A percentile compares a stretch with the other conserved stretches of the same genome.
These are phyloP conservation scores for Eurois occulta DNA, from an alignment of 2,888 invertebrate genomes.

Conservation along the genomic window DNA sequence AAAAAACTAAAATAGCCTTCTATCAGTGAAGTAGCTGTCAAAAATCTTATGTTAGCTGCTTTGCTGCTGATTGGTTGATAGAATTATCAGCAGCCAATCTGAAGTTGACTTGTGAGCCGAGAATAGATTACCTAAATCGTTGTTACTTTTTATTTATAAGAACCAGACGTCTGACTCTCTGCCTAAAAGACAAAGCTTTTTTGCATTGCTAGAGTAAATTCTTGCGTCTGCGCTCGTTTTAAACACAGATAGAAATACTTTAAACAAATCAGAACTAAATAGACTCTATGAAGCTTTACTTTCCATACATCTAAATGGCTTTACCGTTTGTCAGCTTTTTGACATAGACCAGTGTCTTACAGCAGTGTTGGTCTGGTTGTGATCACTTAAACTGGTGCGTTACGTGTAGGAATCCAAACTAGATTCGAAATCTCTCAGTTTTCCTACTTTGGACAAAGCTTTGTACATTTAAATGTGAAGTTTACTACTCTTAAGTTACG, in stretches of 20 bases:
- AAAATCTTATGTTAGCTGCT: not conserved
- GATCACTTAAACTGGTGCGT: not conserved
- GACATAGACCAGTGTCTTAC: not conserved
- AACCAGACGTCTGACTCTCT: not conserved
- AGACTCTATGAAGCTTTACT: not conserved
- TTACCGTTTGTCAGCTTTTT: not conserved
- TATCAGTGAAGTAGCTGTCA: not conserved
- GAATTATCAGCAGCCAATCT: not conserved
- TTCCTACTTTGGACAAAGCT: not conserved
- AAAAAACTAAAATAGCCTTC: not conserved
- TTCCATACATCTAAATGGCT: not conserved
- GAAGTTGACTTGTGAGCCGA: not conserved
- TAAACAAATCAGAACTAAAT: not conserved
- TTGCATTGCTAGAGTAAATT: constrained; percentile 1
- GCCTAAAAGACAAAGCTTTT: constrained; percentile 9
- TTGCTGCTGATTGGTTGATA: not conserved
- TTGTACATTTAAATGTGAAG: not conserved
- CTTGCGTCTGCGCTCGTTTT: not conserved
- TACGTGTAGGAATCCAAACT: not conserved
- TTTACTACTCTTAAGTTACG: not conserved
- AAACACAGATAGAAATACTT: not conserved
- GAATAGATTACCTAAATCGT: not conserved
- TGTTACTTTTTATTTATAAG: not conserved
- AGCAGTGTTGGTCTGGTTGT: not conserved
- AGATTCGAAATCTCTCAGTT: not conserved